Evolutionary conservation across 2,797 vertebrate species (phyloP).

Genomic region (Manis pentadactyla): DNA sequence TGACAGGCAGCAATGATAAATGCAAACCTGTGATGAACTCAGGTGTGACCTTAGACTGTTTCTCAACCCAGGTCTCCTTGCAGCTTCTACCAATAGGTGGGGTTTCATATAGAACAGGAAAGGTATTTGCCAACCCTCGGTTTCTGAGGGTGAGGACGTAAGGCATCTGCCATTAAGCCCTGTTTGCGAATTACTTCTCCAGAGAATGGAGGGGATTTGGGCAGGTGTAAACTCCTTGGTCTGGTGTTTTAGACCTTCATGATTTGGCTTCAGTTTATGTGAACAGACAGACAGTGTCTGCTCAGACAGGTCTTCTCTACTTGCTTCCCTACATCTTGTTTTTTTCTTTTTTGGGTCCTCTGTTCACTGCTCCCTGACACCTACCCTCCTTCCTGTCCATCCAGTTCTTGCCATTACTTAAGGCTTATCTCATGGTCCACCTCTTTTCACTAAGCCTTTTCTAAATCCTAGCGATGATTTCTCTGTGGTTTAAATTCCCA

Average conservation of each 20-base stretch:
- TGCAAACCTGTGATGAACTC: neutral
- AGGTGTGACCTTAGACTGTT: neutral
- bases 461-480: neutral
- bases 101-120: neutral
- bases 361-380: neutral
- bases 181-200: neutral
- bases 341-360: neutral
- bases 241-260: neutral
- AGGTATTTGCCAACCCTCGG: neutral
- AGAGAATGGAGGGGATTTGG: neutral
- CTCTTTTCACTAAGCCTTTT: neutral
- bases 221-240: neutral
- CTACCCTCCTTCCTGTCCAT: neutral
- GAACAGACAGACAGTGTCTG: neutral
- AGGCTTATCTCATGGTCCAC: neutral
- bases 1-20: neutral
- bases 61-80: neutral
- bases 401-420: neutral
- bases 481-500: neutral
- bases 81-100: neutral
- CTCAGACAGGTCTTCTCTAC: neutral
- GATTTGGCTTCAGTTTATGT: neutral
- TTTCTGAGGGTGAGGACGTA: neutral
- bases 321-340: neutral
- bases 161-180: neutral